phyloP scores from a whole-genome alignment of 2,113 vertebrate species.

The Tragelaphus scriptus region DNA sequence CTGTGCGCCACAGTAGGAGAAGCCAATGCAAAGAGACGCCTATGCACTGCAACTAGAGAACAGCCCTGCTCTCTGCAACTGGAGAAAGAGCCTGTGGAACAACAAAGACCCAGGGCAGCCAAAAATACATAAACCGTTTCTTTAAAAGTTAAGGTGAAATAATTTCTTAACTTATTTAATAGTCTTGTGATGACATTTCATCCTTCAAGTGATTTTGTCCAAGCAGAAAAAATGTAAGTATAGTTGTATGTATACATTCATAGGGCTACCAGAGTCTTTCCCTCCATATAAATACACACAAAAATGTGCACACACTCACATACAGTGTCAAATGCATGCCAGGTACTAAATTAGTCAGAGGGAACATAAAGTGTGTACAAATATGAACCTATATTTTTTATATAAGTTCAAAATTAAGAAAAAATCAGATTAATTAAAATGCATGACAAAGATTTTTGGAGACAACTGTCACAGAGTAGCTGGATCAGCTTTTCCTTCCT shows the following conservation, averaged over 20 bases:
- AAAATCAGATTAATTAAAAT: background rate
- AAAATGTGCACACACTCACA: background rate
- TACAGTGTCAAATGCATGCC: background rate
- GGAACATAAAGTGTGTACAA: background rate
- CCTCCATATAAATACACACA: background rate
- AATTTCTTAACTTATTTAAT: background rate
- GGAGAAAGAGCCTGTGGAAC: background rate
- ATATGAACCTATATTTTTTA: background rate
- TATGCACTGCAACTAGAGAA: background rate
- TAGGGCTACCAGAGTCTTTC: background rate
- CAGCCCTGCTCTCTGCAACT: background rate
- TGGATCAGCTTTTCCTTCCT: background rate
- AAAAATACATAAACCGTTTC: background rate
- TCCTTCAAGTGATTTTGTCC: background rate
- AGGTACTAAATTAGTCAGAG: background rate
- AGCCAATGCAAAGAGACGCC: background rate
- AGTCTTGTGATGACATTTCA: background rate
- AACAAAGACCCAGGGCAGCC: background rate
- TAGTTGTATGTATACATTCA: background rate
- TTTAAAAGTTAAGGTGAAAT: background rate
- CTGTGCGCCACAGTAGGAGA: fast-evolving
- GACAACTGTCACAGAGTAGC: background rate
- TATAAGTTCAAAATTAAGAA: background rate
- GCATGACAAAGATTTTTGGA: background rate
- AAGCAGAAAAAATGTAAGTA: background rate